These are phyloP conservation scores for Chaetodon trifascialis DNA, from an alignment of 2,113 vertebrate species.

Conservation along the genomic window DNA sequence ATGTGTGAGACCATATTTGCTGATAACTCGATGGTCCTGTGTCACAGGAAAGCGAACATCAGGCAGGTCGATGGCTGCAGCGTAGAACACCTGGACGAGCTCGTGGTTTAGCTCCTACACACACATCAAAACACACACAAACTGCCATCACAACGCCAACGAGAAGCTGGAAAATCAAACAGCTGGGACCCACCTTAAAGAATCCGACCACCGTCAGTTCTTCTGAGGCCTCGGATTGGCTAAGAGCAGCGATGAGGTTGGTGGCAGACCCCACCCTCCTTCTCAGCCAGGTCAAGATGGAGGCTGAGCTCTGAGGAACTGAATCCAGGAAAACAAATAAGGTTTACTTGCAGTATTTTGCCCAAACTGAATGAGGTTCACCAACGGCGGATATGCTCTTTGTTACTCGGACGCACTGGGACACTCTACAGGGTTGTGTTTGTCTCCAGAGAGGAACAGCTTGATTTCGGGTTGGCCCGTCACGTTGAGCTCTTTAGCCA, in stretches of 20 bases:
- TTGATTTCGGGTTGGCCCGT: slow-evolving; percentile 82
- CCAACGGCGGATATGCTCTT: background rate
- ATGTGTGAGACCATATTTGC: slow-evolving; percentile 78
- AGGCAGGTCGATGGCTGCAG: slow-evolving; percentile 86
- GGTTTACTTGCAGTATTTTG: background rate
- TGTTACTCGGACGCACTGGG: slow-evolving; percentile 82
- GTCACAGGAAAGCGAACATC: slow-evolving; percentile 88
- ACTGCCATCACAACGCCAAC: background rate
- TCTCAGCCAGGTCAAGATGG: slow-evolving; percentile 91
- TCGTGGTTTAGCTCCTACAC: slow-evolving; percentile 85
- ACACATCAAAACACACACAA: slow-evolving; percentile 53
- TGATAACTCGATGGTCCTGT: slow-evolving; percentile 71
- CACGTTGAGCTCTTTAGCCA: slow-evolving; percentile 86
- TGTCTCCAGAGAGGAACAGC: slow-evolving; percentile 90
- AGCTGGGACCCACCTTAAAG: slow-evolving; percentile 88
- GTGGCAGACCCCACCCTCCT: slow-evolving; percentile 87
- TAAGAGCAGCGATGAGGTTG: slow-evolving; percentile 83
- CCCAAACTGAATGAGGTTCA: too few relatives aligned
- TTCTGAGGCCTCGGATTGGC: slow-evolving; percentile 80
- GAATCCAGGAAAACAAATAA: slow-evolving; percentile 20
- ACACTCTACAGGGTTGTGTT: slow-evolving; percentile 86
- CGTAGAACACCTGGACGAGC: slow-evolving; percentile 83
- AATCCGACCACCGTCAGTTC: slow-evolving; percentile 90
- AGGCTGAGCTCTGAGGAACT: slow-evolving; percentile 88
- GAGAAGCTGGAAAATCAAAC: background rate